These are phyloP conservation scores for Epicampocera succincta DNA, from an alignment of 2,888 invertebrate genomes.

Conservation along the genomic window DNA sequence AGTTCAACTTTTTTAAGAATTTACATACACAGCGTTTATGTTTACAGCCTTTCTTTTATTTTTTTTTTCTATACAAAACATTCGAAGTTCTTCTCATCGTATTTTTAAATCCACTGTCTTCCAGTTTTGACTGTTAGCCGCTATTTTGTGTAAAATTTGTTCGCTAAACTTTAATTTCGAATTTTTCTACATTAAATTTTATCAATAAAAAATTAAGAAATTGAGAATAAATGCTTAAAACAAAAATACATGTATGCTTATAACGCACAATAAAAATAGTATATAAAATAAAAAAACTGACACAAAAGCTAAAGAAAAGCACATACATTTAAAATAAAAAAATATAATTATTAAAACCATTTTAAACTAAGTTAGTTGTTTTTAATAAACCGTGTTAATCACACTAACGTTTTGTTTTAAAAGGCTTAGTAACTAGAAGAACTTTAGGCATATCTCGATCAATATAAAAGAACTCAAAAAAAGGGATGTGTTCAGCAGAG, in stretches of 20 bases:
- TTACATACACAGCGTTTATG: too few relatives aligned
- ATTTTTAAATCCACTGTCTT: conserved; percentile 57
- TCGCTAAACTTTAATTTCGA: neutral
- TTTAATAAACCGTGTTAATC: too few relatives aligned
- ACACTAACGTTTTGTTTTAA: too few relatives aligned
- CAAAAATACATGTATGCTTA: neutral
- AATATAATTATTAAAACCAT: neutral
- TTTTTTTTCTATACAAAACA: conserved; percentile 14
- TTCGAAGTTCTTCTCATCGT: conserved; percentile 12
- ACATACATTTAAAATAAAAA: neutral
- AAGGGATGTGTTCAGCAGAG: too few relatives aligned
- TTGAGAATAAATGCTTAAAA: neutral
- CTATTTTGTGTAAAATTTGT: conserved; percentile 5
- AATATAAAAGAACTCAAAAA: too few relatives aligned
- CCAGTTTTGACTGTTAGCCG: conserved; percentile 47
- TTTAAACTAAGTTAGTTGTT: too few relatives aligned
- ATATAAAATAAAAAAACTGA: neutral
- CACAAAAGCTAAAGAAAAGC: too few relatives aligned
- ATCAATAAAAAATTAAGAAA: too few relatives aligned
- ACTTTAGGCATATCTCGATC: too few relatives aligned
- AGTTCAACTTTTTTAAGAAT: neutral
- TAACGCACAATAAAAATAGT: neutral
- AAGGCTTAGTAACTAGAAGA: too few relatives aligned
- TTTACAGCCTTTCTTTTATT: conserved; percentile 1
- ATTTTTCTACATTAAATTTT: neutral